Conservation (phyloP, 2,888 invertebrate species). For the Machimus rusticus region DNA sequence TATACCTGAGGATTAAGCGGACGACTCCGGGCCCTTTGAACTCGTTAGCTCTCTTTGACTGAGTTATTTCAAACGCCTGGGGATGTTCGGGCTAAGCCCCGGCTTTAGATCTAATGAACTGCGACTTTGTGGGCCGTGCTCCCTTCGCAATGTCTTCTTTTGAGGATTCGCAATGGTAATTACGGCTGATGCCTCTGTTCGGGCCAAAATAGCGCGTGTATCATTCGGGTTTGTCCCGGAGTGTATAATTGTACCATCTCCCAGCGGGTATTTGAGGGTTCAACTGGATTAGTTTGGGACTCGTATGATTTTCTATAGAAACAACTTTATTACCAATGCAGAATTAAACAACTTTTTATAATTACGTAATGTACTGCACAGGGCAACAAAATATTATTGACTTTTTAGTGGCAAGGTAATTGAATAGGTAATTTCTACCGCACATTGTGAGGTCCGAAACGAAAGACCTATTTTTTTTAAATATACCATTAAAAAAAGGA, state of each 20-base stretch:
- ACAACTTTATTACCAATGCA: not conserved
- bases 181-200: not conserved
- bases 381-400: too few species aligned
- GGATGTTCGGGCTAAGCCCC: slow-evolving; percentile 12
- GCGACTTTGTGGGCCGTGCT: not conserved
- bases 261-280: not conserved
- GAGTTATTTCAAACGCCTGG: slow-evolving; percentile 23
- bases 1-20: slow-evolving; percentile 28
- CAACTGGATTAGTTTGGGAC: too few species aligned
- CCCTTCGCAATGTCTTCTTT: not conserved
- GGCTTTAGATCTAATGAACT: not conserved
- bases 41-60: slow-evolving; percentile 11
- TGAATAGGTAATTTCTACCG: too few species aligned
- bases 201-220: not conserved
- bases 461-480: too few species aligned
- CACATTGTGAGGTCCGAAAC: too few species aligned
- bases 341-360: not conserved
- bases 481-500: too few species aligned
- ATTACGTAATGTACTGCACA: not conserved
- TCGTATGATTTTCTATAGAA: not conserved
- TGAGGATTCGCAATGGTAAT: not conserved
- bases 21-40: not conserved
- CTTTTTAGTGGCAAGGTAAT: too few species aligned
- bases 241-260: not conserved
- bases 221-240: not conserved